Percentiles rank a stretch among this genome's conserved stretches.
phyloP scores from a whole-genome alignment of 2,113 vertebrate genomes.

The Campylomormyrus numenius region DNA sequence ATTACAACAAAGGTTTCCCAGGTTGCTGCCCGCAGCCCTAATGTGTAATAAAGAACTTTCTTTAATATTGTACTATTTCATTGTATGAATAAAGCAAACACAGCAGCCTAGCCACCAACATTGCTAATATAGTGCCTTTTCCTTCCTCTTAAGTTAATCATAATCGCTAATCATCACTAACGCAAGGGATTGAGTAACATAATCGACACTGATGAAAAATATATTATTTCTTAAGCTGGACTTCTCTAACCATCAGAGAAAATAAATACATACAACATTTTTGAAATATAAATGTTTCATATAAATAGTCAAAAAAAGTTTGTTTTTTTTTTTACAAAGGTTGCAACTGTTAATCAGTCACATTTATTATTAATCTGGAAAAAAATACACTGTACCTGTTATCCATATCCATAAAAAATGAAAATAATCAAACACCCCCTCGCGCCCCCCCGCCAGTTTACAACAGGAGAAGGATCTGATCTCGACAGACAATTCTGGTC shows the following conservation, averaged over 20 bases:
- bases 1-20: neutral
- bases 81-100: neutral
- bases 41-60: neutral
- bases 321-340: neutral
- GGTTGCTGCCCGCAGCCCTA: constrained; percentile 19
- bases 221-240: neutral
- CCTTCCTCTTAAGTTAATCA: neutral
- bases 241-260: neutral
- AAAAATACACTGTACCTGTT: neutral
- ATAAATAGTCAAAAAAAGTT: neutral
- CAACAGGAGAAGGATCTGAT: neutral
- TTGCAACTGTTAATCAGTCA: neutral
- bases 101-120: neutral
- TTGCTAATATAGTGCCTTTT: neutral
- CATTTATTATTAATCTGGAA: neutral
- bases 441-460: neutral
- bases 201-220: neutral
- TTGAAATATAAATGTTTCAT: neutral
- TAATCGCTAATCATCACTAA: neutral
- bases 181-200: neutral
- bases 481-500: neutral
- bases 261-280: constrained; percentile 10
- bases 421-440: neutral
- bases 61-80: constrained; percentile 11
- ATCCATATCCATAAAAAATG: neutral